Percentiles rank a stretch among this genome's conserved stretches.
These are phyloP conservation scores for Oophaga pumilio DNA, from an alignment of 2,113 vertebrate genomes.

Conservation along the genomic window DNA sequence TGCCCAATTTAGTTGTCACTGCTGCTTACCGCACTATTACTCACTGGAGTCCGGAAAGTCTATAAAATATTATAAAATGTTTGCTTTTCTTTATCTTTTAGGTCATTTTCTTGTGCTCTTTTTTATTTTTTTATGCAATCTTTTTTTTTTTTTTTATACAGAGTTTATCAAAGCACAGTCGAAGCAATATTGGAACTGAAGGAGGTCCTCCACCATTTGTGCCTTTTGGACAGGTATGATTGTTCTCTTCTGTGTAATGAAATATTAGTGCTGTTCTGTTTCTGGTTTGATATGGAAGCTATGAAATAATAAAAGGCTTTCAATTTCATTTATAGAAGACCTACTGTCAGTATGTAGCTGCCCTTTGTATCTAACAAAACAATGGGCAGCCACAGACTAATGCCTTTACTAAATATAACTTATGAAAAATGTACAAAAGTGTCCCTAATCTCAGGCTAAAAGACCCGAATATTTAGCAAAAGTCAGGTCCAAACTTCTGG, in stretches of 20 bases:
- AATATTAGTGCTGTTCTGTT: background rate
- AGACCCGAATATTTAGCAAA: too few relatives aligned
- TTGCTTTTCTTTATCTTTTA: background rate
- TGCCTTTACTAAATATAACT: too few relatives aligned
- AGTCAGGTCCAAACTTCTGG: too few relatives aligned
- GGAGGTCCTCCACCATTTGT: slow-evolving; percentile 97
- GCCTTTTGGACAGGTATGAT: slow-evolving; percentile 91
- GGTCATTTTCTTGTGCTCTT: background rate
- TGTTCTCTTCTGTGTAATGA: background rate
- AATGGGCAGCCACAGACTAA: too few relatives aligned
- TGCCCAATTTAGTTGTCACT: background rate
- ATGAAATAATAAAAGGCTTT: background rate
- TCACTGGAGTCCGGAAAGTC: background rate
- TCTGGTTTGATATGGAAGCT: background rate
- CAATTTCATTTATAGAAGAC: too few relatives aligned
- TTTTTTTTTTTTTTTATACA: slow-evolving; percentile 66
- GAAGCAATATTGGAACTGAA: slow-evolving; percentile 93
- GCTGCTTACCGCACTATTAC: background rate
- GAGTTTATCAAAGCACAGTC: slow-evolving; percentile 95
- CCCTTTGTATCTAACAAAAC: too few relatives aligned
- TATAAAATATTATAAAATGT: background rate
- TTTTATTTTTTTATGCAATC: slow-evolving; percentile 65
- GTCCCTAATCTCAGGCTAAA: too few relatives aligned
- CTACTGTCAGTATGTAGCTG: too few relatives aligned
- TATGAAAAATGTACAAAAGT: too few relatives aligned